Evolutionary conservation across 2,113 vertebrate species (phyloP), one percentile per base, ranked within the genome.

Genomic region (Gorilla gorilla): DNA sequence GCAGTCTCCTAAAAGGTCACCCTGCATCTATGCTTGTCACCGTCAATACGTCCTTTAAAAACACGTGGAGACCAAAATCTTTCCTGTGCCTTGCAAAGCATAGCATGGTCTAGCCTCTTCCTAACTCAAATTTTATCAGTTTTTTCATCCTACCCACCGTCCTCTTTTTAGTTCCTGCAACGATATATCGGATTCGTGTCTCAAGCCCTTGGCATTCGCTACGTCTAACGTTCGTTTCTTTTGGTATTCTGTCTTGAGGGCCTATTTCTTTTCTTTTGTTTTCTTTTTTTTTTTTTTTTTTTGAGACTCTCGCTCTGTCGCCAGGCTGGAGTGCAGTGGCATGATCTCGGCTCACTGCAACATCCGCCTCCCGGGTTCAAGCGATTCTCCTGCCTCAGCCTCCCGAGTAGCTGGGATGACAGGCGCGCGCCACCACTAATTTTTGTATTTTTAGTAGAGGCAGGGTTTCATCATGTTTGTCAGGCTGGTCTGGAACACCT

Each of bases 141-240:
- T 93, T 78, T 89, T 18, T 89, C 45, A 91, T 80, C 57, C 38
- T 23, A 87, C 52, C 43, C 72, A 89, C 52, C 78, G 78, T 5
- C 59, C 59, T 20, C 45, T 85, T 85, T 95, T 92, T 59, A 91
- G 55, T 97, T 96, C 61, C 52, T 80, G 87, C 52, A 84, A 80
- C 18, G 57, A 38, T 72, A 27, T 25, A 82, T 57, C 38, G 61
- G n/a, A 32, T 22, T 84, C 14, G 30, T 70, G 81, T 78, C 45
- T 66, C 55, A 87, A 48, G 61, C 32, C 1, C 23, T 97, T 94
- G 84, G 20, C 45, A 50, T 73, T 87, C 64, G n/a, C 45, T 72
- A 16, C 23, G 78, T 91, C 52, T 89, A 68, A 94, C 94, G 55
- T 96, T 72, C 32, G n/a, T 52, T 75, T 50, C 30, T 95, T 78